phyloP scores from a whole-genome alignment of 2,113 vertebrate genomes.

The Pomatorhinus ruficollis region DNA sequence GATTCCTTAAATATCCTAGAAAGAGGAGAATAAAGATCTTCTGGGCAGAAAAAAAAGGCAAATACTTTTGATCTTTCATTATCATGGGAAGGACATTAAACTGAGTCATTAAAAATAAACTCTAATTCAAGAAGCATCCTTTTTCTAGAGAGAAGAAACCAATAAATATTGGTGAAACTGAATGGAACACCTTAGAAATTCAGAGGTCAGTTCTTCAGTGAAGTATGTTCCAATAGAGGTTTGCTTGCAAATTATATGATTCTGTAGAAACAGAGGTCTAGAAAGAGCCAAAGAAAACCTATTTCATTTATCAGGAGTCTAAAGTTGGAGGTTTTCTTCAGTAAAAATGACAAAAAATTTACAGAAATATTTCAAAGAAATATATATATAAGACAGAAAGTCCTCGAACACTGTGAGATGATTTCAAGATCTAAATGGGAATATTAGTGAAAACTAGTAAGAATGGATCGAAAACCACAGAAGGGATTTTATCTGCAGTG shows the following conservation, averaged over 20 bases:
- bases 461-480: neutral
- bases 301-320: neutral
- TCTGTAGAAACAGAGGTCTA: neutral
- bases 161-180: neutral
- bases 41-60: neutral
- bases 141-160: neutral
- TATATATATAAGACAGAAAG: neutral
- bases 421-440: neutral
- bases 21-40: neutral
- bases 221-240: fast-evolving
- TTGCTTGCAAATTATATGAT: neutral
- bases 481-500: neutral
- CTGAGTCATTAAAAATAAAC: neutral
- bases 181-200: neutral
- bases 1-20: neutral
- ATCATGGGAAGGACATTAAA: neutral
- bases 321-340: neutral
- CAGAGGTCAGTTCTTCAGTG: neutral
- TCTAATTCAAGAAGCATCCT: neutral
- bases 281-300: neutral
- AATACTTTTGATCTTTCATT: neutral
- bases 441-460: neutral
- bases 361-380: neutral
- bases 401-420: neutral
- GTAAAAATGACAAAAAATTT: neutral